These are phyloP conservation scores for Mastomys natalensis DNA, from an alignment of 2,113 vertebrate genomes.

Conservation along the genomic window DNA sequence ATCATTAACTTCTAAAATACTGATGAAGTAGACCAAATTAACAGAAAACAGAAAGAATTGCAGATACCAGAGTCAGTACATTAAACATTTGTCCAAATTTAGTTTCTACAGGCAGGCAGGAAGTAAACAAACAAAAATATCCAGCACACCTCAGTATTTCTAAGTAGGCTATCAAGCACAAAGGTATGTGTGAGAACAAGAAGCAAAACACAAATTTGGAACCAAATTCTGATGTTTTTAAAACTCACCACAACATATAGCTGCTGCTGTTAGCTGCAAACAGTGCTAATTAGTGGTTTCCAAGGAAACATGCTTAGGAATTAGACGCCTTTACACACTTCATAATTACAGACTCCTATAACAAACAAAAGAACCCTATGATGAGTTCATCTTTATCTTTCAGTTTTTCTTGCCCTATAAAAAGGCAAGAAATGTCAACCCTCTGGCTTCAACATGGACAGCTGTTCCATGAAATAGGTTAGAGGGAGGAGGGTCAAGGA, in stretches of 20 bases:
- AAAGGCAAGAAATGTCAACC: background rate
- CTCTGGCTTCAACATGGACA: constrained; percentile 39
- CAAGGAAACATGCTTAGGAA: background rate
- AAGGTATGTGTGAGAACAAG: background rate
- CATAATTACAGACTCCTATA: constrained; percentile 26
- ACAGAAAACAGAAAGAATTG: background rate
- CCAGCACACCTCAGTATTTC: background rate
- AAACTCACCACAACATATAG: background rate
- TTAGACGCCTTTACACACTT: background rate
- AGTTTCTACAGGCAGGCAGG: background rate
- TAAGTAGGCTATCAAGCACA: constrained; percentile 1
- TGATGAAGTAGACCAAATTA: background rate
- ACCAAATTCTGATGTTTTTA: background rate
- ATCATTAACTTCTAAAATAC: constrained; percentile 39
- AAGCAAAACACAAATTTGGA: background rate
- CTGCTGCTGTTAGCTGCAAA: constrained; percentile 6
- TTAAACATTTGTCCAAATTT: constrained; percentile 10
- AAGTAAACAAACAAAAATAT: background rate
- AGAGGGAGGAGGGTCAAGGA: background rate
- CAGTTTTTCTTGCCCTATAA: no score
- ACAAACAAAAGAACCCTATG: background rate
- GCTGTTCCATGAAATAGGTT: background rate
- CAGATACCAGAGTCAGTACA: background rate
- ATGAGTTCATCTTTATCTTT: background rate
- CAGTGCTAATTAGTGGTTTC: background rate